Evolutionary conservation across 2,797 vertebrate species (phyloP).

Genomic region (Spizella passerina): DNA sequence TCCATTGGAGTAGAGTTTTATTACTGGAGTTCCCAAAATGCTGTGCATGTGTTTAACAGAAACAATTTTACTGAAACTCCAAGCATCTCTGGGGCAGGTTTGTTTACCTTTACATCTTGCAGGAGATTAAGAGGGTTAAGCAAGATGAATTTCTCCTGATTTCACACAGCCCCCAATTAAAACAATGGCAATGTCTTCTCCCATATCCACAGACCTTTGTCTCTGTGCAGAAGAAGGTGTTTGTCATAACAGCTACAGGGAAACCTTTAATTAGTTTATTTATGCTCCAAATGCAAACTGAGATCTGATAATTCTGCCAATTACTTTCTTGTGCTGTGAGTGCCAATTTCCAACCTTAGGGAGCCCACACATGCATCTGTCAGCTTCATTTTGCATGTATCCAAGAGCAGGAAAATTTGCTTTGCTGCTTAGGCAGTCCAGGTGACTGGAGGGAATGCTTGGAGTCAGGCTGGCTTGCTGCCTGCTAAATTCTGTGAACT

Average conservation of each 20-base stretch:
- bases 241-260: constrained; percentile 19
- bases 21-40: background rate
- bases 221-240: background rate
- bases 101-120: background rate
- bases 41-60: background rate
- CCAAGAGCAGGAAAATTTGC: background rate
- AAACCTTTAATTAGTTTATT: constrained; percentile 54
- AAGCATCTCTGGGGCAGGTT: background rate
- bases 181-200: background rate
- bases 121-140: background rate
- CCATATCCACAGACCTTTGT: background rate
- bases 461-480: background rate
- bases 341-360: constrained; percentile 51
- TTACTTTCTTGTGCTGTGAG: background rate
- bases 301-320: constrained; percentile 45
- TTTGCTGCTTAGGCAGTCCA: background rate
- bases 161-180: background rate
- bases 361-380: constrained; percentile 55
- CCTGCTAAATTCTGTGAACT: background rate
- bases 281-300: constrained; percentile 22
- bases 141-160: background rate
- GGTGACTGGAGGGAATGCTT: background rate
- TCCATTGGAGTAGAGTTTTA: background rate
- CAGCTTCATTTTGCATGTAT: background rate
- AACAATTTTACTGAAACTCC: background rate